Evolutionary conservation across 2,888 invertebrate species (phyloP).

Genomic region (Leptopilina myrica): DNA sequence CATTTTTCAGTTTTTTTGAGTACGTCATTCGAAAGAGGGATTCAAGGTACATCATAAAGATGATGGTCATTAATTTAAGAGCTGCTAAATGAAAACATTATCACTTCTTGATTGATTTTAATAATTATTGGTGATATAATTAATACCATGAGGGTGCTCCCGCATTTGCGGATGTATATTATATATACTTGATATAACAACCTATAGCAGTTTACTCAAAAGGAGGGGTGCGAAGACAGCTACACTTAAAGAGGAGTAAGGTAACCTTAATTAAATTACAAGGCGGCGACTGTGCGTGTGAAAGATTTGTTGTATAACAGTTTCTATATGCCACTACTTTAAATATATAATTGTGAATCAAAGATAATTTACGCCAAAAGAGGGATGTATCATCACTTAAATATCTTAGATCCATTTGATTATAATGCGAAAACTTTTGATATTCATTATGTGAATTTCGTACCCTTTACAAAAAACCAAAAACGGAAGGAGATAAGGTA

Average conservation of each 20-base stretch:
- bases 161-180: background rate
- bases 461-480: conserved; percentile 4
- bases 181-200: conserved; percentile 5
- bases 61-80: background rate
- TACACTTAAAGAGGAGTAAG: conserved; percentile 49
- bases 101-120: conserved; percentile 13
- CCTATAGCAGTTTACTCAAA: conserved; percentile 1
- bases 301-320: conserved; percentile 43
- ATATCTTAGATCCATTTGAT: conserved; percentile 51
- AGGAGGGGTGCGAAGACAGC: conserved; percentile 53
- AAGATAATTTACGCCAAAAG: conserved; percentile 52
- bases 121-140: conserved; percentile 14
- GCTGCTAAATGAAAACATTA: conserved; percentile 7
- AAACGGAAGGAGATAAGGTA: conserved; percentile 9
- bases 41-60: no score
- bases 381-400: conserved; percentile 49
- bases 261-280: conserved; percentile 59
- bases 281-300: conserved; percentile 55
- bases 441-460: background rate
- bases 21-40: no score
- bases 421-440: conserved; percentile 45
- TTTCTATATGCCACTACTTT: conserved; percentile 37
- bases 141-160: background rate
- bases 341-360: conserved; percentile 52
- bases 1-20: no score